Percentiles rank a stretch among this genome's conserved stretches.
These are phyloP conservation scores for Tyria jacobaeae DNA, from an alignment of 2,888 invertebrate species.

Conservation along the genomic window DNA sequence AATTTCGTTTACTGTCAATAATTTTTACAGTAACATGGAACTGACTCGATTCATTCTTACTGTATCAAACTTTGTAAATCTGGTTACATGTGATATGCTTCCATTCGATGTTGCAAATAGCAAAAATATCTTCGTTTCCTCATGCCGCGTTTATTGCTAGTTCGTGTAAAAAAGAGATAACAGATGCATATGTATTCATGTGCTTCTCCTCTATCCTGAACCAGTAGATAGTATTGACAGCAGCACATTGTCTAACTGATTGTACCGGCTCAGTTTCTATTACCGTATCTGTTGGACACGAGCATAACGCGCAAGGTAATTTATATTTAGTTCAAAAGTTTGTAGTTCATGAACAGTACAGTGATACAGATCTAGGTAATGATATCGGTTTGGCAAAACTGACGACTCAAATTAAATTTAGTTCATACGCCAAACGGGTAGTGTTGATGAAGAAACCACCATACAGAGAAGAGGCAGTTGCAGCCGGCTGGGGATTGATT, in stretches of 20 bases:
- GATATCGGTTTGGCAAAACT: slow-evolving; percentile 52
- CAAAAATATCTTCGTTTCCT: slow-evolving; percentile 11
- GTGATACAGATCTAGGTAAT: slow-evolving; percentile 17
- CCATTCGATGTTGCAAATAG: slow-evolving; percentile 1
- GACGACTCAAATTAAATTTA: slow-evolving; percentile 29
- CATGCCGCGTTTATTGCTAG: neutral
- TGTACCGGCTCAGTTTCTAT: neutral
- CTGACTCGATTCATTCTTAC: neutral
- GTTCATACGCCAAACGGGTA: slow-evolving; percentile 34
- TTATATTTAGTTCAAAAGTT: slow-evolving; percentile 21
- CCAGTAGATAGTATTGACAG: slow-evolving; percentile 34
- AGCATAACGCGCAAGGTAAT: slow-evolving; percentile 7
- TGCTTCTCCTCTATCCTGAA: slow-evolving; percentile 46
- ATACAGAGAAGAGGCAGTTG: slow-evolving; percentile 21
- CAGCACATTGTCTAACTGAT: slow-evolving; percentile 34
- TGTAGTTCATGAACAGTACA: slow-evolving; percentile 44
- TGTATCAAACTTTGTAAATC: neutral
- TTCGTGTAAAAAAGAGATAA: neutral
- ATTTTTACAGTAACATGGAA: slow-evolving; percentile 1
- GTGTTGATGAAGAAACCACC: slow-evolving; percentile 29
- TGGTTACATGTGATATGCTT: slow-evolving; percentile 2
- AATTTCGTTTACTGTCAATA: neutral
- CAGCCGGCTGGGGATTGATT: slow-evolving; percentile 50
- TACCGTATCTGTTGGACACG: slow-evolving; percentile 22
- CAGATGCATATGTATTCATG: slow-evolving; percentile 25